These are phyloP conservation scores for Momotus momota DNA, from an alignment of 2,797 vertebrate species.

Conservation along the genomic window DNA sequence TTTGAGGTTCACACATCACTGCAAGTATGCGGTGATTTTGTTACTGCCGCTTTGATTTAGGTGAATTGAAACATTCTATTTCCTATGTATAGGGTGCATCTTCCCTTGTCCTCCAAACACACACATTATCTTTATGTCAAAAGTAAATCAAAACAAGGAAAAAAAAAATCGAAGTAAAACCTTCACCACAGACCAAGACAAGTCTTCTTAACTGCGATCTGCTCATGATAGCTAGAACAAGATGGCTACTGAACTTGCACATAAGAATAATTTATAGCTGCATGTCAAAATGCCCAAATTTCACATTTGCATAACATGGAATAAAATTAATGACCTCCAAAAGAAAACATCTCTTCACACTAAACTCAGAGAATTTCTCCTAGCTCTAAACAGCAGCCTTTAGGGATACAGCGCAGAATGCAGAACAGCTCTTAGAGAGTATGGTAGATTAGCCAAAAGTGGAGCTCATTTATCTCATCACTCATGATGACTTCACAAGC, in stretches of 20 bases:
- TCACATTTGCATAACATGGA: background rate
- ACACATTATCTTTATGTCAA: background rate
- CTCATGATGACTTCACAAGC: background rate
- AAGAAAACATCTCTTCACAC: background rate
- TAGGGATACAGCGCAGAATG: background rate
- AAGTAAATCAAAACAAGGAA: background rate
- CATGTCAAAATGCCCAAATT: background rate
- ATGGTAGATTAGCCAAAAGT: background rate
- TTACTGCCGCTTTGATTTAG: background rate
- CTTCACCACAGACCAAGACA: background rate
- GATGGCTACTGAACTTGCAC: background rate
- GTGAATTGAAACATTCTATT: background rate
- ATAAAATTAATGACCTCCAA: background rate
- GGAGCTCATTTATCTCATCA: background rate
- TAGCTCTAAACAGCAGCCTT: background rate
- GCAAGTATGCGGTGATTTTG: background rate
- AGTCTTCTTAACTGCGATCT: background rate
- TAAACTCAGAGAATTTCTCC: background rate
- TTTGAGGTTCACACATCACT: background rate
- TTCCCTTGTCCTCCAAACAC: background rate
- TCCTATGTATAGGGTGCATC: background rate
- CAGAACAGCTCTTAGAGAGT: background rate
- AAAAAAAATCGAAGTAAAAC: background rate
- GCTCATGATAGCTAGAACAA: background rate
- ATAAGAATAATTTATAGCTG: background rate